A percentile compares a stretch with the other conserved stretches of the same genome.
Conservation (phyloP, 2,797 vertebrate genomes). For the Cynopterus sphinx region DNA sequence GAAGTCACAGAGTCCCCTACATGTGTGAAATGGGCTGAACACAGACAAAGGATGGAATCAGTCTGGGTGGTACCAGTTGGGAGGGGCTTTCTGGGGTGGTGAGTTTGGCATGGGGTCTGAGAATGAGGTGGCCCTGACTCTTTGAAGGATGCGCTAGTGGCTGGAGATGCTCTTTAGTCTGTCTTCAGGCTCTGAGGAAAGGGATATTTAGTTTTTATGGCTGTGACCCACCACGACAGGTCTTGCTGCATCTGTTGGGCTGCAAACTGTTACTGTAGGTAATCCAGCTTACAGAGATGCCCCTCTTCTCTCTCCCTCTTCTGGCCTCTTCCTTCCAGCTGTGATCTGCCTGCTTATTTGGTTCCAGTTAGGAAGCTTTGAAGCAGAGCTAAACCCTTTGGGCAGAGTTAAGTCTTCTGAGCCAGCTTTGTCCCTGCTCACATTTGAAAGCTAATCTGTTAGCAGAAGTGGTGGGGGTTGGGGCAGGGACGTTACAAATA, state of each 20-base stretch:
- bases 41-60: not conserved
- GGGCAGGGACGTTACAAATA: not conserved
- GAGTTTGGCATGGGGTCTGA: not conserved
- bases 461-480: slow-evolving; percentile 46
- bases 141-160: too few relatives aligned
- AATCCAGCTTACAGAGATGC: slow-evolving; percentile 51
- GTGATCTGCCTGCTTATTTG: slow-evolving; percentile 18
- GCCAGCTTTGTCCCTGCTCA: slow-evolving; percentile 63
- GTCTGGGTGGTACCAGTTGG: not conserved
- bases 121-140: not conserved
- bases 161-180: not conserved
- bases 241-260: not conserved
- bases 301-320: not conserved
- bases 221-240: not conserved
- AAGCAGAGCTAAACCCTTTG: slow-evolving; percentile 65
- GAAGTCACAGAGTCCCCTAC: not conserved
- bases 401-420: slow-evolving; percentile 74
- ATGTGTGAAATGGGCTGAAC: not conserved
- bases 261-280: slow-evolving; percentile 30
- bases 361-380: slow-evolving; percentile 72
- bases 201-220: not conserved
- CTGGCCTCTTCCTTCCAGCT: slow-evolving; percentile 23
- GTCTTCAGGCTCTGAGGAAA: not conserved
- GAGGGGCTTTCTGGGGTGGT: not conserved
- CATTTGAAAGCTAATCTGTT: slow-evolving; percentile 74